Evolutionary conservation across 1,140 invertebrate genomes (phyloP).

Genomic region (Ridgeia piscesae): DNA sequence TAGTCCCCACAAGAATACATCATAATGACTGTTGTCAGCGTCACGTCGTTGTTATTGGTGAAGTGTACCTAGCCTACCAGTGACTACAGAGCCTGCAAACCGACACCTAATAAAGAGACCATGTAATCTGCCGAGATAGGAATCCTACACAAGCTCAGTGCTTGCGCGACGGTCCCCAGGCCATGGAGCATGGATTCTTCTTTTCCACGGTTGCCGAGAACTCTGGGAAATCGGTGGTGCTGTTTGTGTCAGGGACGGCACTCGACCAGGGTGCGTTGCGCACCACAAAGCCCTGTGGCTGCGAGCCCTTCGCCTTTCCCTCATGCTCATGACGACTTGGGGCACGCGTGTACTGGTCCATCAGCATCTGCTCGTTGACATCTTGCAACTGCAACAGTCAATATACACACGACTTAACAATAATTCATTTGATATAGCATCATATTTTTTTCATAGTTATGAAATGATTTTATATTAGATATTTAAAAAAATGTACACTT

Average conservation of each 20-base stretch:
- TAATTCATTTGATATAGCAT: neutral
- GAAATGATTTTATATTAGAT: too few species aligned
- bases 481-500: too few species aligned
- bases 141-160: neutral
- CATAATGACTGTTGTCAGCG: neutral
- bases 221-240: slow-evolving; percentile 23
- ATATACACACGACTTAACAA: neutral
- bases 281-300: slow-evolving; percentile 75
- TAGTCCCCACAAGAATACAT: neutral
- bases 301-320: slow-evolving; percentile 44
- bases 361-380: slow-evolving; percentile 35
- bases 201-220: neutral
- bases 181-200: slow-evolving; percentile 7
- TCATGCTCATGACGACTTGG: slow-evolving; percentile 39
- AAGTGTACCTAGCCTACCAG: neutral
- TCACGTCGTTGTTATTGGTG: neutral
- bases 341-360: slow-evolving; percentile 40
- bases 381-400: slow-evolving; percentile 23
- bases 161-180: neutral
- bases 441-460: too few species aligned
- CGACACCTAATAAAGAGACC: slow-evolving; percentile 4
- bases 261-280: slow-evolving; percentile 81
- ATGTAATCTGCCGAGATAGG: neutral
- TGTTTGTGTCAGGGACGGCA: slow-evolving; percentile 62
- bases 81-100: neutral